phyloP scores from a whole-genome alignment of 2,888 invertebrate species.

The Slavum lentiscoides region DNA sequence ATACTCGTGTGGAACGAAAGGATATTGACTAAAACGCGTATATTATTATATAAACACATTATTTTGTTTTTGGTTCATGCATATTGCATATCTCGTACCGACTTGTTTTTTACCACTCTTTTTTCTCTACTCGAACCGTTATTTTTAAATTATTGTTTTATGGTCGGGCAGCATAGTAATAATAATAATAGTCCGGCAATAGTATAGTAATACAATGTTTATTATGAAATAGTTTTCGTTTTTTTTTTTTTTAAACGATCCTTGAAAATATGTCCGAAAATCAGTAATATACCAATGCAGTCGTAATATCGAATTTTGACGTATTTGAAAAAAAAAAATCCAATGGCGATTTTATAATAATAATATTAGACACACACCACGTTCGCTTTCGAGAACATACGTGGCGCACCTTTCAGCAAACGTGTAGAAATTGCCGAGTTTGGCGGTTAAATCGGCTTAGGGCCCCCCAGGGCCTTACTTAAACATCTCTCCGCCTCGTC shows the following conservation, averaged over 20 bases:
- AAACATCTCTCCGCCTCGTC: slow-evolving; percentile 20
- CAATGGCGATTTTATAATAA: background rate
- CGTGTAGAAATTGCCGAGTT: slow-evolving; percentile 25
- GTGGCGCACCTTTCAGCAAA: slow-evolving; percentile 28
- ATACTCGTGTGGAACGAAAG: slow-evolving; percentile 26
- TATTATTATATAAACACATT: slow-evolving; percentile 41
- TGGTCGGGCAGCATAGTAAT: background rate
- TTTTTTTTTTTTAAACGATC: background rate
- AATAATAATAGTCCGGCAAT: background rate
- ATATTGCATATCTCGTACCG: slow-evolving; percentile 50
- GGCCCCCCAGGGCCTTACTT: slow-evolving; percentile 38
- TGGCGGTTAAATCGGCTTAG: slow-evolving; percentile 48
- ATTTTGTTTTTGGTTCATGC: slow-evolving; percentile 55
- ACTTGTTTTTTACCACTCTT: slow-evolving; percentile 11
- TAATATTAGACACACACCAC: too few relatives aligned
- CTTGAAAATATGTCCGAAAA: background rate
- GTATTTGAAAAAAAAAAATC: background rate
- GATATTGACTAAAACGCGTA: slow-evolving; percentile 45
- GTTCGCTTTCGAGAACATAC: background rate
- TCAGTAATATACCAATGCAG: too few relatives aligned
- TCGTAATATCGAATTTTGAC: too few relatives aligned
- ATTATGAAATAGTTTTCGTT: slow-evolving; percentile 6
- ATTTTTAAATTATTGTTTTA: slow-evolving; percentile 46
- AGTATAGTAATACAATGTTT: background rate
- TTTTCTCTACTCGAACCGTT: slow-evolving; percentile 16